Evolutionary conservation across 2,113 vertebrate species (phyloP).

Genomic region (Pomatostomus ruficeps): DNA sequence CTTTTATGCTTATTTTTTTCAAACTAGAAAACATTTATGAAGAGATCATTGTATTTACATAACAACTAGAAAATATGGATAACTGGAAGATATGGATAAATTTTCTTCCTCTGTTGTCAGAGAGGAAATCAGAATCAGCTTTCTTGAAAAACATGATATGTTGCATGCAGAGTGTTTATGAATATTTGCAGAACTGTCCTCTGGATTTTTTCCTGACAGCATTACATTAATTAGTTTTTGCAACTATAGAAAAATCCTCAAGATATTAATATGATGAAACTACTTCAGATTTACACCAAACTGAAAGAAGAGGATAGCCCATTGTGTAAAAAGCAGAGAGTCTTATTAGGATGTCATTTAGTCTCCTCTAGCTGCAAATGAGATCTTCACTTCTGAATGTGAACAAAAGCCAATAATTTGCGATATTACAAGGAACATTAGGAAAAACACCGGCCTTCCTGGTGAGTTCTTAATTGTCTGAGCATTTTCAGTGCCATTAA

Average conservation of each 20-base stretch:
- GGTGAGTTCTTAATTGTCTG: neutral
- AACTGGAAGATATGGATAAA: neutral
- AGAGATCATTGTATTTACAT: neutral
- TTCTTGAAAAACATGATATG: neutral
- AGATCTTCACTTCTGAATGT: neutral
- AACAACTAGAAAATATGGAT: neutral
- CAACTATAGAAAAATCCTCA: neutral
- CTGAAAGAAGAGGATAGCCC: neutral
- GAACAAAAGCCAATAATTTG: constrained; percentile 13
- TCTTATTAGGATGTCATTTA: neutral
- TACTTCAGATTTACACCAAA: neutral
- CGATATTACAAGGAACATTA: neutral
- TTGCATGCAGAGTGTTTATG: neutral
- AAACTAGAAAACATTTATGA: neutral
- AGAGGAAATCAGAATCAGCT: neutral
- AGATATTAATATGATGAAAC: neutral
- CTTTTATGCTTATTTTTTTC: neutral
- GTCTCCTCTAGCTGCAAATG: neutral
- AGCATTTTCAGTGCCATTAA: neutral
- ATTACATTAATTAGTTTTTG: neutral
- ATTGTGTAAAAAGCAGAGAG: neutral
- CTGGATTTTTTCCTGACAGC: neutral
- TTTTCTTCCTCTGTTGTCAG: neutral
- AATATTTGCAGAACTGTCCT: neutral
- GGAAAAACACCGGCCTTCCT: neutral